Evolutionary conservation across 1,140 invertebrate species (phyloP), one percentile per base, ranked within the genome.

Genomic region (Drosophila sturtevanti): DNA sequence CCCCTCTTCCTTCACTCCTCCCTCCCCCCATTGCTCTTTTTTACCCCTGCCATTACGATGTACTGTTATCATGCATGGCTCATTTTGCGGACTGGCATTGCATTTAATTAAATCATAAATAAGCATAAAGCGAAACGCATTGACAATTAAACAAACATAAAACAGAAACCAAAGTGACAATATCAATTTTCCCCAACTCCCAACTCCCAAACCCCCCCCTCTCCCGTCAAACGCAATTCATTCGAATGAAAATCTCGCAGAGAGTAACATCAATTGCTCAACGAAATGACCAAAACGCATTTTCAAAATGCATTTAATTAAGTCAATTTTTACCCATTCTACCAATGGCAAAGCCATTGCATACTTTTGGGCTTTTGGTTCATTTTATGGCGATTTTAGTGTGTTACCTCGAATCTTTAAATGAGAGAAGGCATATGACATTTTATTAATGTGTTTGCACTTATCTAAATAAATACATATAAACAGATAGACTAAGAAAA

Each of bases 71-170:
- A 66, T 63, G 67, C 64, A 64, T 68, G 82, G 61, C 68, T 82
- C 79, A 86, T 86, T 82, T 86, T 82, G 60, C 65, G 79, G 82
- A 34, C 63, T 59, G 54, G 68, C 63, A 60, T 71, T 66, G 81
- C 85, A 89, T 81, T 89, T 89, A 89, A 89, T 89, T 89, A 89
- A 89, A 89, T 89, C 84, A 89, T 89, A 89, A 89, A 89, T 89
- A 89, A 89, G 85, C 84, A 89, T 89, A 77, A 84, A 89, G 77
- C 84, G 85, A 59, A 77, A 68, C 84, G 82, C 82, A 82, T 64
- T 72, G 72, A 77, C 84, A 89, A 89, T 89, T 84, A 89, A 89
- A 84, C 85, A 89, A 89, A 89, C 84, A 89, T 80, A 84, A 89
- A 89, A 89, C 41, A 82, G 72, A 59, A 65, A 68, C 65, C 54